phyloP scores from a whole-genome alignment of 2,888 invertebrate species.

The Cryptus armator region DNA sequence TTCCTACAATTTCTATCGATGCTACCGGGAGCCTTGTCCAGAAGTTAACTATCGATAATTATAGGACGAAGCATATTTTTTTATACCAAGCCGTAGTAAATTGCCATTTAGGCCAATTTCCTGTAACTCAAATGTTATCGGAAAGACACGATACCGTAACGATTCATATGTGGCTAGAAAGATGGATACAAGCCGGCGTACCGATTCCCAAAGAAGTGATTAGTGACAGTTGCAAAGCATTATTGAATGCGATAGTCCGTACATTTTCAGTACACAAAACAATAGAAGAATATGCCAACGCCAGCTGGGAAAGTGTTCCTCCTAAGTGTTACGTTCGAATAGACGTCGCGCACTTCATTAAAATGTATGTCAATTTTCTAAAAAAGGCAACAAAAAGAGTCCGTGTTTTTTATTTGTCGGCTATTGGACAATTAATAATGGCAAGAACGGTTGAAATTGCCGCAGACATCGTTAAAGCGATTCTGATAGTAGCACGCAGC shows the following conservation, averaged over 20 bases:
- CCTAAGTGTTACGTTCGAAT: neutral
- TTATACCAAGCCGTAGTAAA: constrained; percentile 24
- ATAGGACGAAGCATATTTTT: constrained; percentile 20
- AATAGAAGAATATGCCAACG: constrained; percentile 19
- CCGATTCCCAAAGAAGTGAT: constrained; percentile 11
- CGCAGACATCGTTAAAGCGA: neutral
- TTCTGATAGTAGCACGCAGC: neutral
- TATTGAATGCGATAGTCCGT: constrained; percentile 8
- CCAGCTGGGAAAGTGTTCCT: neutral
- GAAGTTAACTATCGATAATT: neutral
- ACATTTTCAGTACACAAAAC: constrained; percentile 23
- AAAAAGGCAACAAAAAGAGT: neutral
- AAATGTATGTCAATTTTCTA: neutral
- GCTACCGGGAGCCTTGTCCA: constrained; percentile 17
- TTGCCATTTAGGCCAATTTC: constrained; percentile 15
- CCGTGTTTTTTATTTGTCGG: constrained; percentile 5
- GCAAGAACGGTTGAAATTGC: neutral
- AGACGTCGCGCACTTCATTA: constrained; percentile 10
- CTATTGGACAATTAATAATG: constrained; percentile 24
- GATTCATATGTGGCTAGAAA: constrained; percentile 25
- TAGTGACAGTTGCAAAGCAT: constrained; percentile 6
- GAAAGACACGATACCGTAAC: constrained; percentile 5
- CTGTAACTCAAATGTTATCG: constrained; percentile 17
- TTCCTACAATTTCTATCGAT: constrained; percentile 11
- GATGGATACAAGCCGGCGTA: constrained; percentile 16